Evolutionary conservation across 2,113 vertebrate genomes (phyloP).

Genomic region (Ranitomeya imitator): DNA sequence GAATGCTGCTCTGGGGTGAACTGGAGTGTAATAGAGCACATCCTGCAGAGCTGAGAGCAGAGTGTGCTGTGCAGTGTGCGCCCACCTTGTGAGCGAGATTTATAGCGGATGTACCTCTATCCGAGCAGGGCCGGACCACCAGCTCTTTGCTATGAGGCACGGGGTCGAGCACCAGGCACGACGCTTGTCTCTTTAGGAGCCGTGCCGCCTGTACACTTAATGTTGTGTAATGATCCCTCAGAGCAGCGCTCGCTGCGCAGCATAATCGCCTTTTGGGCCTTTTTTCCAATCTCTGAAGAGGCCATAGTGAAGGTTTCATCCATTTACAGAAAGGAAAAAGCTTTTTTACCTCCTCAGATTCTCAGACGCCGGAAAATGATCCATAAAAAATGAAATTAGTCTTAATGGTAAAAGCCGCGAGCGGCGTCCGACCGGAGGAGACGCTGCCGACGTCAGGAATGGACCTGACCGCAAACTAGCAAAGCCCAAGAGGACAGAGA

Average conservation of each 20-base stretch:
- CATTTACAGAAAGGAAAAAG: neutral
- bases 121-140: no score
- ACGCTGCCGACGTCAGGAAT: neutral
- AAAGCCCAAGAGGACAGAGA: neutral
- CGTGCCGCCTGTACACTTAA: neutral
- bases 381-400: neutral
- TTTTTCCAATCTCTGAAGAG: conserved; percentile 9
- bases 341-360: neutral
- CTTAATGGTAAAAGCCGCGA: conserved; percentile 9
- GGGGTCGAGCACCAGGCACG: no score
- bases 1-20: neutral
- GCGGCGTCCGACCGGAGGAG: neutral
- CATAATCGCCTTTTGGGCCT: neutral
- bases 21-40: no score
- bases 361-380: conserved; percentile 1
- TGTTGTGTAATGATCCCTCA: neutral
- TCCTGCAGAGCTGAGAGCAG: no score
- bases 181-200: no score
- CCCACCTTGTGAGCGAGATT: no score
- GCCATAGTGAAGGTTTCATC: conserved; percentile 1
- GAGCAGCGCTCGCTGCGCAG: neutral
- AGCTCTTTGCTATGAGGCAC: no score
- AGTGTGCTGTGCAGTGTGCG: no score
- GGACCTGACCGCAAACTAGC: neutral
- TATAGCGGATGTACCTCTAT: no score